These are phyloP conservation scores for Epizoanthus stellaris DNA, from an alignment of 92 coral and sea anemone genomes.

Conservation along the genomic window DNA sequence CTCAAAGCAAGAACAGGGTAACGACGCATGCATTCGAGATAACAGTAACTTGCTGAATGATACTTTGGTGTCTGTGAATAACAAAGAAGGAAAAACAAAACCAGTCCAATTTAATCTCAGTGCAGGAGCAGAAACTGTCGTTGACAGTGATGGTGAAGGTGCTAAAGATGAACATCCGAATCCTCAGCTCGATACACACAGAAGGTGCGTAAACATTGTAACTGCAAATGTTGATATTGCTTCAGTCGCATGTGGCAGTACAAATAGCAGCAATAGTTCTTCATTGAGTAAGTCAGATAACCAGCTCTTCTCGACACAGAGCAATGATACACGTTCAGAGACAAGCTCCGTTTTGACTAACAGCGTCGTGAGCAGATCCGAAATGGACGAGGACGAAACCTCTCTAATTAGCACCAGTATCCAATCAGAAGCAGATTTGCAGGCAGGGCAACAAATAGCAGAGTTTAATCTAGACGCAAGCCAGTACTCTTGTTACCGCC, in stretches of 20 bases:
- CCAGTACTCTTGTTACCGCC: constrained; percentile 10
- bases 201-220: too few species aligned
- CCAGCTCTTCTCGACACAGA: not conserved
- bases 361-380: constrained; percentile 19
- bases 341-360: constrained; percentile 2
- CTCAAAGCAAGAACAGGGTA: not conserved
- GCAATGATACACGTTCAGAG: not conserved
- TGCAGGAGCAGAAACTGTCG: too few species aligned
- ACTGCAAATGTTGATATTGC: too few species aligned
- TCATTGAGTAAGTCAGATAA: not conserved
- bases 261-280: too few species aligned
- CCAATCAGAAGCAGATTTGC: constrained; percentile 5
- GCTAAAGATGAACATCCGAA: too few species aligned
- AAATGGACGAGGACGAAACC: not conserved
- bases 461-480: not conserved
- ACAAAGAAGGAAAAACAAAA: too few species aligned
- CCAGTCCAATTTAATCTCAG: too few species aligned
- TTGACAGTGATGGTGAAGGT: too few species aligned
- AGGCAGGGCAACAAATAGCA: not conserved
- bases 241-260: too few species aligned
- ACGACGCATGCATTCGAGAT: not conserved
- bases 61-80: too few species aligned
- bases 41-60: too few species aligned
- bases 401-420: not conserved
- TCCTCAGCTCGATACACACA: too few species aligned